These are phyloP conservation scores for Falco naumanni DNA, from an alignment of 2,797 vertebrate species.

Conservation along the genomic window DNA sequence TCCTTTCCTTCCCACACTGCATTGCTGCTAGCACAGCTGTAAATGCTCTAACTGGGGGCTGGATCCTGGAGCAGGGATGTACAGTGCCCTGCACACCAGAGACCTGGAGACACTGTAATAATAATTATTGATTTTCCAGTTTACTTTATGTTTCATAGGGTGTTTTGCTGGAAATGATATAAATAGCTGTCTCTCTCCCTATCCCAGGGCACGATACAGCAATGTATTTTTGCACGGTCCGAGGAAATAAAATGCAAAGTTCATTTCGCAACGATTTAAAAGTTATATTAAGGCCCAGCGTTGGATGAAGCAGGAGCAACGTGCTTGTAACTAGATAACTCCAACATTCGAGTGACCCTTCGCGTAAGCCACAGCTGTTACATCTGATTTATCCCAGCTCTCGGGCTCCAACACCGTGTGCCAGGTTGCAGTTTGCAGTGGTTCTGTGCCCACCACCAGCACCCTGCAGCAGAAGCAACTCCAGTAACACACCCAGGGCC, in stretches of 20 bases:
- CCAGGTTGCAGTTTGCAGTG: conserved; percentile 29
- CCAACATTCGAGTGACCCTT: background rate
- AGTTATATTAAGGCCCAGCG: conserved; percentile 60
- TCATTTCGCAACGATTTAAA: conserved; percentile 8
- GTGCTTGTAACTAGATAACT: conserved; percentile 60
- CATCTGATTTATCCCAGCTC: conserved; percentile 48
- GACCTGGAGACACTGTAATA: background rate
- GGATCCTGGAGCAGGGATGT: background rate
- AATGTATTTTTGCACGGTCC: background rate
- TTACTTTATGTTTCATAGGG: background rate
- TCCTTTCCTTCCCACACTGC: background rate
- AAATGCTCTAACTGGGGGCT: background rate
- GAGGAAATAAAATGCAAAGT: conserved; percentile 31
- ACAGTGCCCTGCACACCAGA: background rate
- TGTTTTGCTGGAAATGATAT: conserved; percentile 44
- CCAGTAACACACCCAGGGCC: background rate
- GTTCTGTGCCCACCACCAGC: background rate
- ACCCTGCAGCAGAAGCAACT: conserved; percentile 1
- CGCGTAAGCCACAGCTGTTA: conserved; percentile 50
- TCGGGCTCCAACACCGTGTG: background rate
- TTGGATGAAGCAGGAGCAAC: background rate
- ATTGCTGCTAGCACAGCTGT: accelerated
- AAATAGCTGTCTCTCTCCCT: conserved; percentile 33
- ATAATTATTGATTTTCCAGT: conserved; percentile 58
- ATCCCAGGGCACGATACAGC: background rate